Evolutionary conservation across 92 coral and sea anemone genomes (phyloP), one percentile per base, ranked within the genome.

Genomic region (Zoanthus sociatus): DNA sequence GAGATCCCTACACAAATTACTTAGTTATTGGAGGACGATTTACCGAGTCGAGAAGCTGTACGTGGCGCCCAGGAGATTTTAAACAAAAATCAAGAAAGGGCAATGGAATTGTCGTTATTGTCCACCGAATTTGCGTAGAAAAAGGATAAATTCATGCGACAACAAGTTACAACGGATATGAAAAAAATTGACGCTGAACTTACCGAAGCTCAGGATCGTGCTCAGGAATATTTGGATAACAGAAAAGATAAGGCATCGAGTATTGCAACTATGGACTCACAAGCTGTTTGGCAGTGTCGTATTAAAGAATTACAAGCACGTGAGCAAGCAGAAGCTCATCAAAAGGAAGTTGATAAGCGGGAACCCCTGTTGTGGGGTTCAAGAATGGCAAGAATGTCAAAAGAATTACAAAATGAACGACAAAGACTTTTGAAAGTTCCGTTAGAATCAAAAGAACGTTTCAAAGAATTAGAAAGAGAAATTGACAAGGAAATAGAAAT

Each of bases 1-100:
- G 55, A 50, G 55, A 50, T 50, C 55, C 1, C 55, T 6, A 50
- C 9, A 50, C 55, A 50, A 50, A 11, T 11, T 50, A 50, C 55
- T 50, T 50, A 42, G 46, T 70, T 83, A 84, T 51, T 87, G 48
- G 87, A 71, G 31, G 89, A 87, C 60, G 94, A 89, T 78, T 84
- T 71, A 61, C 92, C 92, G 17, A 92, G 88, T 56, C 94, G 92
- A 73, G 76, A 87, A 78, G 85, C 88, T 76, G 71, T 91, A 45
- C 71, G 79, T 55, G 75, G 78, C 77, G 45, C 60, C 3, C 86
- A 89, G 15, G 89, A 73, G 50, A n/a, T 77, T 61, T 84, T 92
- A 18, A 83, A 82, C 71, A 71, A 78, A 45, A 75, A 56, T 55
- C 88, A 87, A 61, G 90, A 88, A 75, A 30, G 76, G 51, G 88